Evolutionary conservation across 1,140 invertebrate genomes (phyloP).

Genomic region (Chelonus insularis): DNA sequence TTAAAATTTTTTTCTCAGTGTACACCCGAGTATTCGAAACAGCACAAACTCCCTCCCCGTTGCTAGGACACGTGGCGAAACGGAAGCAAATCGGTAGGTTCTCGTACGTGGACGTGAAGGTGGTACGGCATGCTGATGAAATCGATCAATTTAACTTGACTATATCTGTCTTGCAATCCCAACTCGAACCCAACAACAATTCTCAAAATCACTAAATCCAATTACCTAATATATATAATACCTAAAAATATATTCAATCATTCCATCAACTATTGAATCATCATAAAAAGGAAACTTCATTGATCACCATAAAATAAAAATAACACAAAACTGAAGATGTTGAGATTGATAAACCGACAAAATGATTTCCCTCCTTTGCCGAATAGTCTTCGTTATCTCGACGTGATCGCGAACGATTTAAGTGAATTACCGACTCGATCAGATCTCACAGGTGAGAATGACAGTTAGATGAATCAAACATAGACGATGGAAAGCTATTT

Average conservation of each 20-base stretch:
- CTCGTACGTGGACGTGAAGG: conserved; percentile 21
- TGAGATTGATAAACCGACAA: conserved; percentile 10
- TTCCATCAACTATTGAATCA: not conserved
- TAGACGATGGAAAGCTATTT: not conserved
- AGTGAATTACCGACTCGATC: conserved; percentile 46
- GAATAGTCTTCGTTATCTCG: conserved; percentile 24
- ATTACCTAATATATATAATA: not conserved
- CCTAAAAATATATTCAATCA: not conserved
- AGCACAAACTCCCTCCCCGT: conserved; percentile 15
- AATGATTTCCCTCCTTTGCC: conserved; percentile 17
- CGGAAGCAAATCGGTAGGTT: conserved; percentile 21
- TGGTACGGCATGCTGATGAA: conserved; percentile 28
- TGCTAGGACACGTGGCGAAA: conserved; percentile 30
- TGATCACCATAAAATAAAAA: not conserved
- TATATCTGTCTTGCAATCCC: not conserved
- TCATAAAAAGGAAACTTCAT: not conserved
- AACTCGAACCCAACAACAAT: not conserved
- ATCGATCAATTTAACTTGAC: conserved; percentile 24
- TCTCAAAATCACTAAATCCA: not conserved
- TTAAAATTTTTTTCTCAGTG: too few relatives aligned
- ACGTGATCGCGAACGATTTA: conserved; percentile 37
- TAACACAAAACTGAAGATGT: not conserved
- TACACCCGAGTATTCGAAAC: not conserved
- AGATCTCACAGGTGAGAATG: conserved; percentile 45
- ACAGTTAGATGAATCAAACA: not conserved